These are phyloP conservation scores for Actinia equina DNA, from an alignment of 64 coral and sea anemone species.

Conservation along the genomic window DNA sequence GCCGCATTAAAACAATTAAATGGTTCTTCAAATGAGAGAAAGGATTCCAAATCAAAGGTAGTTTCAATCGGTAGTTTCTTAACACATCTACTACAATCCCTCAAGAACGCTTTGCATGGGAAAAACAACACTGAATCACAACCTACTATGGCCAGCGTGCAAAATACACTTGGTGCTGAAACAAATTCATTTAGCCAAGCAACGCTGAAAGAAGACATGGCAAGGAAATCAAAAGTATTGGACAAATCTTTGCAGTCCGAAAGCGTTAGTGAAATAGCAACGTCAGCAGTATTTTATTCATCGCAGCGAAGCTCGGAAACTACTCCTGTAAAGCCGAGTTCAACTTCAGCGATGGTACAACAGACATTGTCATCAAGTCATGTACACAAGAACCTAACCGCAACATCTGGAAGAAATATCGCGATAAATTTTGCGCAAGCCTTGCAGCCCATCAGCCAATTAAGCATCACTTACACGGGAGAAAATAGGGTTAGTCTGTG, in stretches of 20 bases:
- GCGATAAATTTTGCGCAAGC: slow-evolving; percentile 40
- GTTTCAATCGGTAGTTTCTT: neutral
- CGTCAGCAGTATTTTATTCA: neutral
- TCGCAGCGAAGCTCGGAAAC: neutral
- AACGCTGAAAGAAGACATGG: neutral
- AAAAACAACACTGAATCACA: neutral
- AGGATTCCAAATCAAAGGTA: neutral
- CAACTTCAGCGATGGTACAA: neutral
- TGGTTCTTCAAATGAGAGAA: neutral
- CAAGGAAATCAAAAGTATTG: neutral
- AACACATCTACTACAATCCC: neutral
- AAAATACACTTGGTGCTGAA: neutral
- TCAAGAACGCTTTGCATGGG: neutral
- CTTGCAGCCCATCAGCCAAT: slow-evolving; percentile 43
- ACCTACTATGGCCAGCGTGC: neutral
- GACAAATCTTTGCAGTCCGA: neutral
- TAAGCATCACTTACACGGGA: slow-evolving; percentile 16
- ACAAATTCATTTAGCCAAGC: neutral
- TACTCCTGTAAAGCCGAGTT: neutral
- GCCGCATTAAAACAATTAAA: neutral
- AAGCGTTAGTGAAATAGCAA: neutral
- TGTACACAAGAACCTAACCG: neutral
- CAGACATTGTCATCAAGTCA: neutral
- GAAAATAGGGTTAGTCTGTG: slow-evolving; percentile 28
- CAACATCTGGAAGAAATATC: neutral